phyloP scores from a whole-genome alignment of 2,888 invertebrate species.

The Callimorpha dominula region DNA sequence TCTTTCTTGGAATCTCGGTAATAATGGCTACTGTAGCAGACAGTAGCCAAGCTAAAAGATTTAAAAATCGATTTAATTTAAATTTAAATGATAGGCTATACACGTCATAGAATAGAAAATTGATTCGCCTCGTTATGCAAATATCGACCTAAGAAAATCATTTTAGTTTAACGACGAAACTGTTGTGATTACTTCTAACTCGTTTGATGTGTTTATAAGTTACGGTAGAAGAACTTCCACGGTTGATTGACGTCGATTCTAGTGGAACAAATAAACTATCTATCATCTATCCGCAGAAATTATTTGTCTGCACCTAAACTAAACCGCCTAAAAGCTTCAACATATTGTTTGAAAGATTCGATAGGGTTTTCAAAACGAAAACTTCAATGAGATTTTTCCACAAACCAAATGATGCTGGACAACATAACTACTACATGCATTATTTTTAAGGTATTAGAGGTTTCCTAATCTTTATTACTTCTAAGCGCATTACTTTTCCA shows the following conservation, averaged over 20 bases:
- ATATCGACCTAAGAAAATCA: slow-evolving; percentile 38
- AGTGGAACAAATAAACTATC: neutral
- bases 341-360: too few relatives aligned
- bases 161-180: slow-evolving; percentile 50
- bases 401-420: too few relatives aligned
- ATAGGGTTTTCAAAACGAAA: too few relatives aligned
- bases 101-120: slow-evolving; percentile 40
- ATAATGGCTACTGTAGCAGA: neutral
- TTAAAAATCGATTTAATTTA: slow-evolving; percentile 34
- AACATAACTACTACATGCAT: neutral
- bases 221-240: neutral
- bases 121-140: slow-evolving; percentile 43
- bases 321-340: neutral
- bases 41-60: slow-evolving; percentile 19
- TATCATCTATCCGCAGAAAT: neutral
- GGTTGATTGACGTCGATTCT: neutral
- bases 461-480: neutral
- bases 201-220: slow-evolving; percentile 50
- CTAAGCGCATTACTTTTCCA: neutral
- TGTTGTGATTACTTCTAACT: slow-evolving; percentile 48
- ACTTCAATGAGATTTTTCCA: too few relatives aligned
- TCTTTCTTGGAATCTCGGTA: slow-evolving; percentile 17
- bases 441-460: neutral
- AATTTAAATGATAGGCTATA: slow-evolving; percentile 42
- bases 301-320: neutral